A percentile compares a stretch with the other conserved stretches of the same genome.
These are phyloP conservation scores for Triops longicaudatus DNA, from an alignment of 1,140 invertebrate species.

Conservation along the genomic window DNA sequence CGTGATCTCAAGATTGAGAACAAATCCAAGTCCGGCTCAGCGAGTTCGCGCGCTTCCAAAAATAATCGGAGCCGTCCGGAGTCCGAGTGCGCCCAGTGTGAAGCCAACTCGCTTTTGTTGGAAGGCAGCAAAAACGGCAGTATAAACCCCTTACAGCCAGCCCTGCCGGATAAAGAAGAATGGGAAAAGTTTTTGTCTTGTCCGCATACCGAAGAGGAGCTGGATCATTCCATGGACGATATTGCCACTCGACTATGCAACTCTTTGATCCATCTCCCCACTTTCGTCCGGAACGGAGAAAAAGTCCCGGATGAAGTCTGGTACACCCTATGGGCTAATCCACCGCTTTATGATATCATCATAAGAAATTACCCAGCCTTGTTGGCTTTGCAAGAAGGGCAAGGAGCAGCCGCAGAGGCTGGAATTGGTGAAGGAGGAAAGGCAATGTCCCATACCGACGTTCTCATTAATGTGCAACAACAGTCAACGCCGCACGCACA, in stretches of 20 bases:
- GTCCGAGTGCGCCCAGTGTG: not conserved
- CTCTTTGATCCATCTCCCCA: constrained; percentile 70
- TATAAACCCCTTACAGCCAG: not conserved
- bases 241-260: constrained; percentile 51
- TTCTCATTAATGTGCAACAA: not conserved
- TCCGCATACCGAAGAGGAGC: not conserved
- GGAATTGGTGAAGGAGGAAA: not conserved
- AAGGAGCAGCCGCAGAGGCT: not conserved
- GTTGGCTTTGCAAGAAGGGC: not conserved
- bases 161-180: constrained; percentile 12
- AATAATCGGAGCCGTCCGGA: constrained; percentile 1
- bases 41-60: not conserved
- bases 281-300: constrained; percentile 66
- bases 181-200: constrained; percentile 2
- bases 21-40: constrained; percentile 31
- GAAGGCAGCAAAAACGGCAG: not conserved
- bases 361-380: constrained; percentile 35
- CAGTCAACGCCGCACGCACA: not conserved
- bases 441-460: not conserved
- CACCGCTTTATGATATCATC: constrained; percentile 59
- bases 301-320: constrained; percentile 59
- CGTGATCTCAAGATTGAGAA: constrained; percentile 53
- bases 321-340: constrained; percentile 57
- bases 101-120: not conserved
- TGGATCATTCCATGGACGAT: not conserved